Evolutionary conservation across 2,797 vertebrate genomes (phyloP).

Genomic region (Ceryle rudis): DNA sequence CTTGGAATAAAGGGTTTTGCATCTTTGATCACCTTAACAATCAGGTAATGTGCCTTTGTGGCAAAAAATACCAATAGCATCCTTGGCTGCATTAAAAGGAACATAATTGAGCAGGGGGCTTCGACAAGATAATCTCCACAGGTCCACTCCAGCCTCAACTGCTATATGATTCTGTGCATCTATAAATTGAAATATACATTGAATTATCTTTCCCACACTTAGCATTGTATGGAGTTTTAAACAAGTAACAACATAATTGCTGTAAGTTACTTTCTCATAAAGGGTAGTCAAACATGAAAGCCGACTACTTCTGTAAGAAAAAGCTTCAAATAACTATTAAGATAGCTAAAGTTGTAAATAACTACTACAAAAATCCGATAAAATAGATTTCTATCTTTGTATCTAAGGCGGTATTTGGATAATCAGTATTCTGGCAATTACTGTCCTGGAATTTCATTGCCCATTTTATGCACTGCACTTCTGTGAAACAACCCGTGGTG

Average conservation of each 20-base stretch:
- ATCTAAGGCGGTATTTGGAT: neutral
- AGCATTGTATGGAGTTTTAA: neutral
- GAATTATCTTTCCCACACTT: neutral
- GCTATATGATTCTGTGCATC: neutral
- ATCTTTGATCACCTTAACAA: neutral
- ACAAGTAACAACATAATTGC: neutral
- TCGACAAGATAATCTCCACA: neutral
- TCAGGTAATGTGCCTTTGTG: neutral
- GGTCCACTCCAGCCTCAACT: neutral
- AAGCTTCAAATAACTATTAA: neutral
- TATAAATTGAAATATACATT: neutral
- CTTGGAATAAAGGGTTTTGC: neutral
- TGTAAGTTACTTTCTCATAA: neutral
- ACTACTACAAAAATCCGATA: neutral
- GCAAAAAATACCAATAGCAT: neutral
- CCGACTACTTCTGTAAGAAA: neutral
- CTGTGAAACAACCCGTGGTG: neutral
- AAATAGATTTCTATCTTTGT: neutral
- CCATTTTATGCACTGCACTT: neutral
- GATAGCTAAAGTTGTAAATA: neutral
- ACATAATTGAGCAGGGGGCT: fast-evolving
- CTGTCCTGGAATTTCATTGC: neutral
- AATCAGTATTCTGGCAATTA: neutral
- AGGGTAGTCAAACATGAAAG: neutral
- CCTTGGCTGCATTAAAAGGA: neutral